A percentile compares a stretch with the other conserved stretches of the same genome.
phyloP scores from a whole-genome alignment of 2,797 vertebrate species.

The Linurgus olivaceus region DNA sequence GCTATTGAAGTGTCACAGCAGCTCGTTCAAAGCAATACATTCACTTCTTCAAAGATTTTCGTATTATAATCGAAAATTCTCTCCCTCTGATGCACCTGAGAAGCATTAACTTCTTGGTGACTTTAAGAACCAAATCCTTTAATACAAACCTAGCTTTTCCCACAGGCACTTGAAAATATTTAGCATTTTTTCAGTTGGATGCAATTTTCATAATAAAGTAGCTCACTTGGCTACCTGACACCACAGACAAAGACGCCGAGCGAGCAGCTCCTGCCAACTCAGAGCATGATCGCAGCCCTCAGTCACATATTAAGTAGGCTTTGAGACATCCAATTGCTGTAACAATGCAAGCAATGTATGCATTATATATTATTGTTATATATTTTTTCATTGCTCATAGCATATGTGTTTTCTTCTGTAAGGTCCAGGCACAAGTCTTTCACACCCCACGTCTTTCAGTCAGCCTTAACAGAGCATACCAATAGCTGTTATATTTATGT shows the following conservation, averaged over 20 bases:
- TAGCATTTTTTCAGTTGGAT: slow-evolving; percentile 58
- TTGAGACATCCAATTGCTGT: background rate
- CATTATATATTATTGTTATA: background rate
- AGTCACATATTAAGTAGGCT: background rate
- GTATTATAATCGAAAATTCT: slow-evolving; percentile 23
- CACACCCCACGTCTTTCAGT: background rate
- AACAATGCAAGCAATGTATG: background rate
- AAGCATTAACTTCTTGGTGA: slow-evolving; percentile 53
- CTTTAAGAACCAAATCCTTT: slow-evolving; percentile 57
- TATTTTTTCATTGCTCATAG: background rate
- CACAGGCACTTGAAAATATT: slow-evolving; percentile 62
- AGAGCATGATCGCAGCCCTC: background rate
- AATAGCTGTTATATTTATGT: background rate
- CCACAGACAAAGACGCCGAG: slow-evolving; percentile 34
- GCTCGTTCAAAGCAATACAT: background rate
- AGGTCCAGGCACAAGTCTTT: accelerated
- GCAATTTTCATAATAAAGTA: slow-evolving; percentile 63
- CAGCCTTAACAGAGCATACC: background rate
- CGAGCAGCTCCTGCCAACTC: slow-evolving; percentile 20
- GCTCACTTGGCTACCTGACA: slow-evolving; percentile 51
- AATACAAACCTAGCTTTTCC: slow-evolving; percentile 49
- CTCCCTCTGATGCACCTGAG: slow-evolving; percentile 40
- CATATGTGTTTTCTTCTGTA: background rate
- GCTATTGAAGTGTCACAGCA: background rate
- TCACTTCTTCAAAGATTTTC: slow-evolving; percentile 9